Conservation (phyloP, 2,888 invertebrate species). For the Chalcosyrphus nemorum region DNA sequence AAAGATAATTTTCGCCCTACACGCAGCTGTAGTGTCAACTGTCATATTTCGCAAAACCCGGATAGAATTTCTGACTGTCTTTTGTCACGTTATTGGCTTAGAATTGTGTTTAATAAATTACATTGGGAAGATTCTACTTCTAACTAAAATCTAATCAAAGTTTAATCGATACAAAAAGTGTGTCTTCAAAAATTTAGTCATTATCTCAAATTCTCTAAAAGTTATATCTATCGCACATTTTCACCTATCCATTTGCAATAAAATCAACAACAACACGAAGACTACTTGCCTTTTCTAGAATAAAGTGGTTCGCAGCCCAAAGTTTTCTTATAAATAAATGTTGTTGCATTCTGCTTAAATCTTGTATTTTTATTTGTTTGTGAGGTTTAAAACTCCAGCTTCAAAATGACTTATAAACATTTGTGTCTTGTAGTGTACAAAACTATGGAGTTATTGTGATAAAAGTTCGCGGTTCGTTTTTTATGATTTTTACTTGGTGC, state of each 20-base stretch:
- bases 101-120: no score
- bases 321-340: no score
- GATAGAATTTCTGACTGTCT: no score
- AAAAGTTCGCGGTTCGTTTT: background rate
- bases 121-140: no score
- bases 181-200: no score
- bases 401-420: slow-evolving; percentile 55
- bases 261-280: slow-evolving; percentile 2
- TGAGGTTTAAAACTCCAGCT: slow-evolving; percentile 13
- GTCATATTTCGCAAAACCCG: no score
- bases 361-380: slow-evolving; percentile 2
- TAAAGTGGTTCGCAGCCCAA: no score
- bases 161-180: no score
- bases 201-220: slow-evolving; percentile 8
- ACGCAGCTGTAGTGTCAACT: slow-evolving; percentile 28
- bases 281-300: slow-evolving; percentile 39
- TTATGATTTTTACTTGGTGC: background rate
- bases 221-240: background rate
- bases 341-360: no score
- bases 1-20: slow-evolving; percentile 22
- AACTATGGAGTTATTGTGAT: slow-evolving; percentile 55
- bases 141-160: no score
- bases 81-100: no score
- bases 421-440: slow-evolving; percentile 40
- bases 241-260: background rate